These are phyloP conservation scores for Malurus alboscapulatus DNA, from an alignment of 2,113 vertebrate genomes.

Conservation along the genomic window DNA sequence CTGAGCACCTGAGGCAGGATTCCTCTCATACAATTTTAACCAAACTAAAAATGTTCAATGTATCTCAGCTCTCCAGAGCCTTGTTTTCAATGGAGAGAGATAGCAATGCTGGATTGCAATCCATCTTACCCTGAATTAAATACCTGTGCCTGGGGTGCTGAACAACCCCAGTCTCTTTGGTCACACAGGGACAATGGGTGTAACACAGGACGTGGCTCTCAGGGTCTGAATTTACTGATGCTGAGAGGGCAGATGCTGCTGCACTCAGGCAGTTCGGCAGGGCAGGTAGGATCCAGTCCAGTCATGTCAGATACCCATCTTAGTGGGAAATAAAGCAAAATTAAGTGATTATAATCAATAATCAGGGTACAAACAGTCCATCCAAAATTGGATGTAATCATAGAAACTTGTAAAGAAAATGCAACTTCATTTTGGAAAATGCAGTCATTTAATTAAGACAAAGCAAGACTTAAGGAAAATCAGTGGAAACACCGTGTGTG, in stretches of 20 bases:
- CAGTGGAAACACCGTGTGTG: fast-evolving
- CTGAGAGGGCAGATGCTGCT: not conserved
- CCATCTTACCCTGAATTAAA: not conserved
- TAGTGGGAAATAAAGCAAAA: not conserved
- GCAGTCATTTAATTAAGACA: not conserved
- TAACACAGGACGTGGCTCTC: not conserved
- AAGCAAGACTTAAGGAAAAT: not conserved
- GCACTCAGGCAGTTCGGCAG: not conserved
- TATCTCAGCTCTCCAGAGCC: not conserved
- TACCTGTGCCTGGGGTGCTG: not conserved
- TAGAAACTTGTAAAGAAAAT: not conserved
- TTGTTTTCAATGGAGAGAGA: not conserved
- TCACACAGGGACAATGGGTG: not conserved
- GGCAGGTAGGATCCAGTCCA: not conserved
- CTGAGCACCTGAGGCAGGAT: not conserved
- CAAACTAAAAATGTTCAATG: not conserved
- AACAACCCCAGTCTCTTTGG: not conserved
- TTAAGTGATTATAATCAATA: not conserved
- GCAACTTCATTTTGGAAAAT: not conserved
- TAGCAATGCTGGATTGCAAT: not conserved
- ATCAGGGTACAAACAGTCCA: not conserved
- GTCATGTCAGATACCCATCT: not conserved
- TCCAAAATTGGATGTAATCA: not conserved
- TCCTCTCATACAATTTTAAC: not conserved
- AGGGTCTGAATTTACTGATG: not conserved